Conservation (phyloP, 1,140 invertebrate genomes). For the Drosophila ambigua region DNA sequence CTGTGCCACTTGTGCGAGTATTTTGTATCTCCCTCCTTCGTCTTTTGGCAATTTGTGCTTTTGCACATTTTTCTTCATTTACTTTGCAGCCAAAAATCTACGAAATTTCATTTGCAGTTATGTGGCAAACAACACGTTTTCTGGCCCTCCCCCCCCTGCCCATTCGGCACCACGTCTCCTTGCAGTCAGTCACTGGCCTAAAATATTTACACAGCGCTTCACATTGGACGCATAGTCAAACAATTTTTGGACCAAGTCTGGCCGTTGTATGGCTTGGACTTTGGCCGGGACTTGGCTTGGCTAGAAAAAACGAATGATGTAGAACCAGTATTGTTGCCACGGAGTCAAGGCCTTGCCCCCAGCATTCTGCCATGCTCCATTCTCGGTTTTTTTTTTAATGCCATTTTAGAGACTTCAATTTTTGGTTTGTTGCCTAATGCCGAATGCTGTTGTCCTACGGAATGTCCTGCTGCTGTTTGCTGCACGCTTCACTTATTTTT, state of each 20-base stretch:
- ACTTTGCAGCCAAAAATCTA: constrained; percentile 72
- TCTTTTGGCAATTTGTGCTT: constrained; percentile 69
- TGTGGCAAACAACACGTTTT: constrained; percentile 48
- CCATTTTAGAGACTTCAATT: constrained; percentile 46
- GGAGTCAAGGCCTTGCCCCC: not conserved
- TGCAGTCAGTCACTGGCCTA: constrained; percentile 43
- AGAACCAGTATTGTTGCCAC: constrained; percentile 36
- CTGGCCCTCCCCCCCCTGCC: not conserved
- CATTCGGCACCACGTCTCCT: too few relatives aligned
- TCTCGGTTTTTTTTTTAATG: constrained; percentile 23
- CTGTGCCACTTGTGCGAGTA: constrained; percentile 9
- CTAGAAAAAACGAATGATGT: constrained; percentile 43
- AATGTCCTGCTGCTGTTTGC: constrained; percentile 28
- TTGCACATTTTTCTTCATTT: constrained; percentile 80
- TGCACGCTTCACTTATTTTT: constrained; percentile 59
- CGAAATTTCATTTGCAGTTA: constrained; percentile 81
- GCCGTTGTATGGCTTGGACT: constrained; percentile 10
- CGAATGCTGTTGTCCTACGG: constrained; percentile 21
- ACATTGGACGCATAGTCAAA: constrained; percentile 74
- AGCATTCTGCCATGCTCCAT: not conserved
- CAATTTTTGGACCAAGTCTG: constrained; percentile 46
- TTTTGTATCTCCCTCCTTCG: not conserved
- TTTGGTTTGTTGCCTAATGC: constrained; percentile 43
- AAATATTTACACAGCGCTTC: constrained; percentile 78
- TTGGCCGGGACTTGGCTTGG: not conserved